Evolutionary conservation across 2,888 invertebrate genomes (phyloP).

Genomic region (Trichopria drosophilae): DNA sequence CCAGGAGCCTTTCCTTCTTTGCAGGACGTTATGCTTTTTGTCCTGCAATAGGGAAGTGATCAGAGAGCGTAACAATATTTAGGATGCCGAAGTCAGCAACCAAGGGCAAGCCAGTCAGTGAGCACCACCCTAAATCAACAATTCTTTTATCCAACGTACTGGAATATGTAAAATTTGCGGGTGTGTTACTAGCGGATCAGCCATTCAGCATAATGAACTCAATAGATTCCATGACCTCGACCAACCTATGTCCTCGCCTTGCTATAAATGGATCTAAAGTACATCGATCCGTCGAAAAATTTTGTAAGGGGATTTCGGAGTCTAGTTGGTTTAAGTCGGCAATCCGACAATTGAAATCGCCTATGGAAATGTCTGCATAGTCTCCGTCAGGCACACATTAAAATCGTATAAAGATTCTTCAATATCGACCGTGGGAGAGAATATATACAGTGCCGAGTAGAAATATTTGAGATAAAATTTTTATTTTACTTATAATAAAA

Average conservation of each 20-base stretch:
- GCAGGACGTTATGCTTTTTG: too few relatives aligned
- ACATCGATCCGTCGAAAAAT: neutral
- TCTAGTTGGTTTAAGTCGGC: too few relatives aligned
- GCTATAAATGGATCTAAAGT: neutral
- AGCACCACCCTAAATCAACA: neutral
- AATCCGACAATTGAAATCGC: neutral
- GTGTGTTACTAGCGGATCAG: neutral
- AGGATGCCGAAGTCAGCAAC: neutral
- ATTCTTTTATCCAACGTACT: neutral
- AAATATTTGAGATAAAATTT: neutral
- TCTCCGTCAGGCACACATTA: neutral
- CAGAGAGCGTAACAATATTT: neutral
- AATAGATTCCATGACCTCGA: neutral
- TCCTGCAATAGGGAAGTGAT: neutral
- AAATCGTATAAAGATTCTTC: neutral
- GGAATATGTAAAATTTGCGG: neutral
- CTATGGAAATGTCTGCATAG: neutral
- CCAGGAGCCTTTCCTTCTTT: too few relatives aligned
- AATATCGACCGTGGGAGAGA: neutral
- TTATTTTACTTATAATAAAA: neutral
- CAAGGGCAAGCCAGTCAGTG: neutral
- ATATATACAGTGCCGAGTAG: neutral
- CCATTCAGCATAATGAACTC: neutral
- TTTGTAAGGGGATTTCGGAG: neutral
- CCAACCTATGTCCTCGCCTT: neutral